Evolutionary conservation across 1,140 invertebrate species (phyloP), one percentile per base, ranked within the genome.

Genomic region (Drosophila melanica): DNA sequence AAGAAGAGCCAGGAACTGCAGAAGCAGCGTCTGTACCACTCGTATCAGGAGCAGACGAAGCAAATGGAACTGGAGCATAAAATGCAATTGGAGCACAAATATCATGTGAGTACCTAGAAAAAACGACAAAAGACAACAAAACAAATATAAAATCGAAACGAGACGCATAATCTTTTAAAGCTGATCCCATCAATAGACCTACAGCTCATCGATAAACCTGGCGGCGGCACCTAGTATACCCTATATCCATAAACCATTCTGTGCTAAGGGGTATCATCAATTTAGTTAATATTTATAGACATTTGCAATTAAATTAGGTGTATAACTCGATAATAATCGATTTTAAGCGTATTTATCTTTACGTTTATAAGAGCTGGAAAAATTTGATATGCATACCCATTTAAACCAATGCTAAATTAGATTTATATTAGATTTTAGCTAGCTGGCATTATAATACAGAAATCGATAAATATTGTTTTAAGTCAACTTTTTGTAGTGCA

Each of bases 1-100:
- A 97, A 98, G 93, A 97, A 98, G 92, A 96, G 97, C 77, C 97
- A 98, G 92, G 96, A 98, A 87, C 92, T 98, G 80, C 97, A 98
- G 90, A 97, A 98, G 82, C 96, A 98, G 92, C 95, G 97, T 73
- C 94, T 98, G 53, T 93, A 97, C 53, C 96, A 97, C 89, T 96
- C 97, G 89, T 98, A 96, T 92, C 96, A 98, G 82, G 96, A 96
- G 66, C 96, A 98, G 90, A 95, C 97, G 78, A 96, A 97, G 90
- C 96, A 98, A 92, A 93, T 98, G 80, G 96, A 96, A 53, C 95
- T 97, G 84, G 94, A 97, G 86, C 97, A 98, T 92, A 96, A 98
- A 92, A 95, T 97, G 76, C 96, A 98, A 92, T 93, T 97, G 75
- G 94, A 97, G 92, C 96, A 97, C 85, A 96, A 97, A 91, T 94